These are phyloP conservation scores for Eucidaris tribuloides DNA, from an alignment of 35 echinoderm and acorn worm genomes.

Conservation along the genomic window DNA sequence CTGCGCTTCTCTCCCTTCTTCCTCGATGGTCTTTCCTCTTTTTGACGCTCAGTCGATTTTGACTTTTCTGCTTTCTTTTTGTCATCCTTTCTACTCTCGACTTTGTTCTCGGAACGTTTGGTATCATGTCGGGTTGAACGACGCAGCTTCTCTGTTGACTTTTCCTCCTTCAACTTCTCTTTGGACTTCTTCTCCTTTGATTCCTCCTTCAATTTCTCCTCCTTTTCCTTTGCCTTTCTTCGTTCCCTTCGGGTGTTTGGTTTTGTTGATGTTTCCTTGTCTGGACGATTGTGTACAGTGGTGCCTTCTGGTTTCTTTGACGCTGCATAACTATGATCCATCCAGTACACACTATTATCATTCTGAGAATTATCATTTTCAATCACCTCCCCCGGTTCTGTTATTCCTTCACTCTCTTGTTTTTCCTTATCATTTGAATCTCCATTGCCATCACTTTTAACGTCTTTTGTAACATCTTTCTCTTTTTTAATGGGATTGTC, in stretches of 20 bases:
- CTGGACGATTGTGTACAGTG: neutral
- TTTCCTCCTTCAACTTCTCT: neutral
- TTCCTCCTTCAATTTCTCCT: neutral
- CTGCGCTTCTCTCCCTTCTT: neutral
- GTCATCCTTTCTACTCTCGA: no score
- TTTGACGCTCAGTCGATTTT: no score
- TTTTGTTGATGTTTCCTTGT: neutral
- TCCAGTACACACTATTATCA: conserved; percentile 4
- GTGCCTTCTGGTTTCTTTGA: neutral
- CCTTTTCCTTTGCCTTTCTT: neutral
- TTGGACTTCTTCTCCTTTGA: neutral
- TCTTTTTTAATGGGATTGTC: no score
- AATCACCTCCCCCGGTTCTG: no score
- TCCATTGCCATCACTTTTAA: no score
- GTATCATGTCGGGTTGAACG: no score
- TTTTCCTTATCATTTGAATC: no score
- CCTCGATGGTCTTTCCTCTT: neutral
- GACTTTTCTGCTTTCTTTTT: no score
- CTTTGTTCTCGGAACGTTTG: no score
- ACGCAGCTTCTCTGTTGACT: neutral
- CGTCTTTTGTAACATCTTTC: no score
- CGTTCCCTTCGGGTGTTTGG: neutral
- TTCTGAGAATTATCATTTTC: no score
- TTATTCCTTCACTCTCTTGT: no score
- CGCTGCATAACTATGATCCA: conserved; percentile 24